These are phyloP conservation scores for Eueides isabella DNA, from an alignment of 1,140 invertebrate species.

Conservation along the genomic window DNA sequence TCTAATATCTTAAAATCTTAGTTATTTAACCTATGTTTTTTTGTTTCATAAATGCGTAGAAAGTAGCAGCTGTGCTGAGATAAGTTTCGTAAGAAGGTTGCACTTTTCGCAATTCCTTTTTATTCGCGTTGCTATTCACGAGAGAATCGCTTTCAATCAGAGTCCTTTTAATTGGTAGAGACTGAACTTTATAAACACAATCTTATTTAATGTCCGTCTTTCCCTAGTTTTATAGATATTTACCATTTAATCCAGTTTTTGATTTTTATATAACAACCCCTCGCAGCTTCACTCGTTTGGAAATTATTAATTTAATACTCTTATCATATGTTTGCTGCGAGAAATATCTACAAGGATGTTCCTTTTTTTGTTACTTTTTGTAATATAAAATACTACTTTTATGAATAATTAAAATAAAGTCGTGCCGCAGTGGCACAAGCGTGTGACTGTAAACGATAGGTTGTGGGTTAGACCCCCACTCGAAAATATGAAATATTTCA, in stretches of 20 bases:
- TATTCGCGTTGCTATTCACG: constrained; percentile 48
- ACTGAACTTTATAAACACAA: constrained; percentile 49
- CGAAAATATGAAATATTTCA: no score
- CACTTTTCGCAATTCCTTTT: constrained; percentile 51
- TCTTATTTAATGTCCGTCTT: constrained; percentile 28
- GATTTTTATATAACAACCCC: neutral
- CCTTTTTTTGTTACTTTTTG: no score
- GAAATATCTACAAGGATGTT: no score
- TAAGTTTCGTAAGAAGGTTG: constrained; percentile 48
- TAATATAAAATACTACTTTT: no score
- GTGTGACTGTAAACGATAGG: no score
- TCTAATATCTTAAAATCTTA: neutral
- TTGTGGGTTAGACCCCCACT: no score
- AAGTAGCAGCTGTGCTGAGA: constrained; percentile 48
- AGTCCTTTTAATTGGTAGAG: constrained; percentile 56
- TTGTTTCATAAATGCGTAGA: constrained; percentile 36
- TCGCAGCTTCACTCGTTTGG: no score
- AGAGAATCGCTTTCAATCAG: constrained; percentile 51
- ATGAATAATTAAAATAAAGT: no score
- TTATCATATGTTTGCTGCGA: no score
- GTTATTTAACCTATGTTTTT: constrained; percentile 2
- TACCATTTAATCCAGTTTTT: constrained; percentile 6
- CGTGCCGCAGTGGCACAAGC: no score
- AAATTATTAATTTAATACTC: no score
- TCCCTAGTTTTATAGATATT: constrained; percentile 28